phyloP scores from a whole-genome alignment of 2,797 vertebrate genomes.

The Hybognathus amarus region DNA sequence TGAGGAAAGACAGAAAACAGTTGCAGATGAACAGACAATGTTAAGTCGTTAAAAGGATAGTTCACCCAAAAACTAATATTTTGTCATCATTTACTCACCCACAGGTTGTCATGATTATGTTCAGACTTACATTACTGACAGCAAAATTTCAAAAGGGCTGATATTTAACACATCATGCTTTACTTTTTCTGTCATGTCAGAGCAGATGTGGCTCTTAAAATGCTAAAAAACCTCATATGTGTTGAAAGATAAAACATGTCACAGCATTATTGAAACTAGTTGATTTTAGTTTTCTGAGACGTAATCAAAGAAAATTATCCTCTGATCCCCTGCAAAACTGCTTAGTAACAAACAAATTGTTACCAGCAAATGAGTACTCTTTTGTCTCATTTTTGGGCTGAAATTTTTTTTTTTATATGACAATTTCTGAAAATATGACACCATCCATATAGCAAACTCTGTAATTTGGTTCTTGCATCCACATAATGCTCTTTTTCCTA shows the following conservation, averaged over 20 bases:
- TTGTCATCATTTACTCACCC: too few species aligned
- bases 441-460: neutral
- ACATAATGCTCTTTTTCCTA: neutral
- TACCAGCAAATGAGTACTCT: neutral
- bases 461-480: neutral
- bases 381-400: neutral
- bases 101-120: too few species aligned
- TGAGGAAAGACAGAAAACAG: too few species aligned
- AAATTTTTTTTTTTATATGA: too few species aligned
- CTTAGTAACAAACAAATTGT: neutral
- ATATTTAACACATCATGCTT: neutral
- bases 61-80: too few species aligned
- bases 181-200: neutral
- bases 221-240: conserved; percentile 5
- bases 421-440: neutral
- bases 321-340: neutral
- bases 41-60: too few species aligned
- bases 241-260: neutral
- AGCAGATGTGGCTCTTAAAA: neutral
- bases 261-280: neutral
- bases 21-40: too few species aligned
- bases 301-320: neutral
- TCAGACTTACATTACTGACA: neutral
- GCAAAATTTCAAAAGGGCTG: neutral
- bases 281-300: neutral